Conservation (phyloP, 2,888 invertebrate species). For the Serripes groenlandicus region DNA sequence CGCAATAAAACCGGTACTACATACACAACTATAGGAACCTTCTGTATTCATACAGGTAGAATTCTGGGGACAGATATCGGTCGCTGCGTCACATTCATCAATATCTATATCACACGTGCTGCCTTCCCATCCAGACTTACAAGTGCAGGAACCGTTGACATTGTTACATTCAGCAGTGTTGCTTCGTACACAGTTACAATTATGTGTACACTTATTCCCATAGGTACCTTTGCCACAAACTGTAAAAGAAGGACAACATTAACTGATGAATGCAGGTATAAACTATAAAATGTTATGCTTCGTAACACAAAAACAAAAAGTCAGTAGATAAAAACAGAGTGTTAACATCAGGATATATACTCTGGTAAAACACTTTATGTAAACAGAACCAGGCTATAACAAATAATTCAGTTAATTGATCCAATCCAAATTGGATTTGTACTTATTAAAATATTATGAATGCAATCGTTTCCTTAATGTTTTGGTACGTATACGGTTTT, state of each 20-base stretch:
- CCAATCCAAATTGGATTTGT: no score
- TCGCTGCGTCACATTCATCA: constrained; percentile 50
- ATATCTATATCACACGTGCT: constrained; percentile 51
- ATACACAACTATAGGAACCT: constrained; percentile 63
- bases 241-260: constrained; percentile 32
- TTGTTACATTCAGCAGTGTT: constrained; percentile 46
- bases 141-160: constrained; percentile 51
- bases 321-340: no score
- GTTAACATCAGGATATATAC: no score
- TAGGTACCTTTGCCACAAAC: constrained; percentile 61
- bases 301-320: no score
- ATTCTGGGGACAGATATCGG: constrained; percentile 38
- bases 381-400: constrained; percentile 1
- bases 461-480: no score
- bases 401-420: not conserved
- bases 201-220: constrained; percentile 55
- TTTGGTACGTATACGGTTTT: no score
- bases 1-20: constrained; percentile 49
- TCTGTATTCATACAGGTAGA: constrained; percentile 64
- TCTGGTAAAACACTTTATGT: no score
- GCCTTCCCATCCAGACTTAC: constrained; percentile 58
- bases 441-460: no score
- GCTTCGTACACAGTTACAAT: constrained; percentile 53
- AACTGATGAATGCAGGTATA: no score
- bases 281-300: no score